Evolutionary conservation across 2,888 invertebrate genomes (phyloP), one percentile per base, ranked within the genome.

Genomic region (Idaea straminata): DNA sequence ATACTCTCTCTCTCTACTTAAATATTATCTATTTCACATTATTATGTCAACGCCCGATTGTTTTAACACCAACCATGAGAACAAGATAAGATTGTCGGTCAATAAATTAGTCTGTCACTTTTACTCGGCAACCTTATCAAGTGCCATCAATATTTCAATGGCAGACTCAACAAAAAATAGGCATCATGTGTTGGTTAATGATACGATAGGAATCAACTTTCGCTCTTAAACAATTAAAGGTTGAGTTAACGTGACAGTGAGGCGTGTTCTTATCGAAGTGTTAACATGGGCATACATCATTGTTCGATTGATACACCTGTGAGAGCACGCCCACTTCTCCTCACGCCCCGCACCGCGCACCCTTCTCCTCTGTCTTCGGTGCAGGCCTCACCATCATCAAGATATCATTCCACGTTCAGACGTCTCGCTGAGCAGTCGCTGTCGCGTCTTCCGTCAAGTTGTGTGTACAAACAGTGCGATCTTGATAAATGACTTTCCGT

Each of bases 231-330:
- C 85, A 89, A 89, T 88, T 87, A 87, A 77, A 82, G 78, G 69
- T 75, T 74, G 73, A 79, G 76, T 77, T 71, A 80, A 81, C 87
- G 86, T 88, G 90, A 91, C 90, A 88, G 81, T 85, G 83, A 92
- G 92, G 92, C 91, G 92, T 90, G 90, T 89, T 84, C 86, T 75
- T 76, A 77, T 76, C 74, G 73, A 74, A 85, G 88, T 89, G 90
- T 87, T 89, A 90, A 89, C 87, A 88, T 87, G 88, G 86, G 89
- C 88, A 90, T 91, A 91, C 85, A 89, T 91, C 90, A 91, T 84
- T 78, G 84, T 86, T 85, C 83, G 84, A 80, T 75, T 84, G 85
- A 85, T 89, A 86, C 90, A 91, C 91, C 91, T 91, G 91, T 82
- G 77, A 84, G 76, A 82, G 87, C 85, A 83, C 90, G 88, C 88